Conservation (phyloP, 2,888 invertebrate species). For the Philaethria dido region DNA sequence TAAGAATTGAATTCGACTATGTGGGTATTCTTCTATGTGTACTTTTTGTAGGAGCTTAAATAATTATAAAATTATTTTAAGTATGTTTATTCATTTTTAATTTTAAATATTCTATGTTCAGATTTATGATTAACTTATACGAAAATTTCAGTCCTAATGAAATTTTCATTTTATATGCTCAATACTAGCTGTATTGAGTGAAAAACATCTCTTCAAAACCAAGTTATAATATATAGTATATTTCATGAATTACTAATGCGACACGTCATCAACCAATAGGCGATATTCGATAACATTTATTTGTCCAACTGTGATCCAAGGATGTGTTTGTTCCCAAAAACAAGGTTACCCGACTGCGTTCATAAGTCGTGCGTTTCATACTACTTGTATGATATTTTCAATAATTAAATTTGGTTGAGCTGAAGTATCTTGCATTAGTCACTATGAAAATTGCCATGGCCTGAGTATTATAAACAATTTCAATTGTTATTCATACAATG, state of each 20-base stretch:
- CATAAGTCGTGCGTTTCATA: slow-evolving; percentile 8
- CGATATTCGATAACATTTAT: slow-evolving; percentile 60
- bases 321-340: slow-evolving; percentile 50
- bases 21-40: neutral
- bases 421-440: slow-evolving; percentile 10
- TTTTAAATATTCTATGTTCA: too few species aligned
- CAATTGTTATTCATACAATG: slow-evolving; percentile 4
- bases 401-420: neutral
- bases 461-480: neutral
- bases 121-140: too few species aligned
- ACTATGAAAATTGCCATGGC: neutral
- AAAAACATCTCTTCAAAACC: neutral
- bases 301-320: slow-evolving; percentile 71
- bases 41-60: neutral
- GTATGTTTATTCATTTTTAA: neutral
- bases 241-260: slow-evolving; percentile 29
- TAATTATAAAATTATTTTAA: neutral
- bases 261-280: slow-evolving; percentile 38
- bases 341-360: slow-evolving; percentile 43
- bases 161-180: neutral
- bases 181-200: neutral
- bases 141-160: too few species aligned
- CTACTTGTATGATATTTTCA: neutral
- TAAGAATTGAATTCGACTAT: neutral
- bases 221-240: slow-evolving; percentile 4